Conservation (phyloP, 1,140 invertebrate species). For the Lerema accius region DNA sequence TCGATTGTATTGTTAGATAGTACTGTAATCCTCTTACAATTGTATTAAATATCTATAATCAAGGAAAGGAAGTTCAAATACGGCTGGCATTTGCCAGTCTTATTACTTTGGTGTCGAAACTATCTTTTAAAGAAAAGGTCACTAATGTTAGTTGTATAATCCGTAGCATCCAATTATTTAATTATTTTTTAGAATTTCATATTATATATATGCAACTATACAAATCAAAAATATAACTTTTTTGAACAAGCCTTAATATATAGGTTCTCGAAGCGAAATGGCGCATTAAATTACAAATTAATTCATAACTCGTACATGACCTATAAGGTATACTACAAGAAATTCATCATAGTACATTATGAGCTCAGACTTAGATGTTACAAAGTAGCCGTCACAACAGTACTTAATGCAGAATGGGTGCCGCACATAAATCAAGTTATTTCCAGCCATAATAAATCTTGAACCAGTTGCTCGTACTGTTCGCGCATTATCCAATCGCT, state of each 20-base stretch:
- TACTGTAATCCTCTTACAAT: too few relatives aligned
- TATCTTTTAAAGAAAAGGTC: conserved; percentile 5
- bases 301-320: too few relatives aligned
- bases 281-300: too few relatives aligned
- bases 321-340: too few relatives aligned
- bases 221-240: too few relatives aligned
- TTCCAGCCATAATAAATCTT: conserved; percentile 10
- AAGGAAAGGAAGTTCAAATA: conserved; percentile 11
- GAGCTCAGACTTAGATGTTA: neutral
- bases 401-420: neutral
- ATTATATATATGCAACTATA: too few relatives aligned
- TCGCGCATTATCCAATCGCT: conserved; percentile 10
- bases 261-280: too few relatives aligned
- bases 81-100: conserved; percentile 12
- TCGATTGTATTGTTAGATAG: too few relatives aligned
- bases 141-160: conserved; percentile 20
- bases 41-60: neutral
- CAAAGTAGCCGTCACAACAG: neutral
- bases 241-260: too few relatives aligned
- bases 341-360: too few relatives aligned
- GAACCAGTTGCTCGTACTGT: conserved; percentile 2
- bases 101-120: conserved; percentile 12
- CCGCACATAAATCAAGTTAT: conserved; percentile 5
- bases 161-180: conserved; percentile 4
- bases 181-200: too few relatives aligned